Percentiles rank a stretch among this genome's conserved stretches.
Conservation (phyloP, 2,888 invertebrate species). For the Nowickia ferox region DNA sequence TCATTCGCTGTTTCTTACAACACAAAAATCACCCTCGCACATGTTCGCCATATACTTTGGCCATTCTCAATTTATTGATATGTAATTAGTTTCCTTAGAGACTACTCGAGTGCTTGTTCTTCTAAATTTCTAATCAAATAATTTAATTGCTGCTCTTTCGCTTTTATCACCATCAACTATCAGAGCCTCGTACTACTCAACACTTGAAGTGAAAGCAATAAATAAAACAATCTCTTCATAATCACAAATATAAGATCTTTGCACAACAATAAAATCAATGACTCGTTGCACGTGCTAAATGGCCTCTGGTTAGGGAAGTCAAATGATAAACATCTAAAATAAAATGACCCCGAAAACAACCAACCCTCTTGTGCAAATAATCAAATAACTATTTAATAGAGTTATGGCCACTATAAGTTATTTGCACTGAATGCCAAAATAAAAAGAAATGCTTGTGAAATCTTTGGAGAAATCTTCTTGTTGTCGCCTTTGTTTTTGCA, state of each 20-base stretch:
- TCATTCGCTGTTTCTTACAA: background rate
- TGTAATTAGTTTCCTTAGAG: background rate
- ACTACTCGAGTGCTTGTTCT: background rate
- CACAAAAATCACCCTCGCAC: background rate
- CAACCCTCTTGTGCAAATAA: constrained; percentile 37
- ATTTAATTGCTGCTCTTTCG: constrained; percentile 14
- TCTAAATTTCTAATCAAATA: constrained; percentile 7
- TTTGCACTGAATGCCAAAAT: background rate
- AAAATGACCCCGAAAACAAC: constrained; percentile 2
- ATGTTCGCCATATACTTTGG: background rate
- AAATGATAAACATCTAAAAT: constrained; percentile 32
- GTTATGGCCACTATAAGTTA: constrained; percentile 21
- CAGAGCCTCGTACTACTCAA: constrained; percentile 5
- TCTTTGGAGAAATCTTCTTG: constrained; percentile 33
- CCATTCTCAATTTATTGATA: background rate
- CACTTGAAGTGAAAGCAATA: constrained; percentile 38
- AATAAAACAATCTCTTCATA: constrained; percentile 35
- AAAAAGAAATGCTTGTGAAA: constrained; percentile 28
- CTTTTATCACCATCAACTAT: constrained; percentile 1
- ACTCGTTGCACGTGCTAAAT: constrained; percentile 54
- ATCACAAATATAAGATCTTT: constrained; percentile 34
- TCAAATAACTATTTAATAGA: constrained; percentile 30
- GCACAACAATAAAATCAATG: constrained; percentile 49
- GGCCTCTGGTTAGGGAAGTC: constrained; percentile 26
- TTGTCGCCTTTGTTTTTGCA: background rate